Base-by-base conservation (phyloP, 2,888 invertebrate species). In the Eledona agricola region DNA sequence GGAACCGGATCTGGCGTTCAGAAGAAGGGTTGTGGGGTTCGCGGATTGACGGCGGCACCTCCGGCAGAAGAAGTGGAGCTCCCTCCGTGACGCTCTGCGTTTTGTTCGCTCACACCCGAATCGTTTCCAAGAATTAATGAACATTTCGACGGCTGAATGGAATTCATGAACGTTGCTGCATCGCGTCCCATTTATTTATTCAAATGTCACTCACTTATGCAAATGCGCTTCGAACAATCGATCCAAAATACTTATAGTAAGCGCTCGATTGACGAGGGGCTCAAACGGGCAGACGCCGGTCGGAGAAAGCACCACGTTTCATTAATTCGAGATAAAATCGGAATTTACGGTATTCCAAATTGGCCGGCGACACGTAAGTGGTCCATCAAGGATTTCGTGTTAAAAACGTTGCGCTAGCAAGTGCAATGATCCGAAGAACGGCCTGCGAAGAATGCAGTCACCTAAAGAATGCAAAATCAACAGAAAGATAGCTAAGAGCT, bases 401-500 rank as follows among this genome's bases (percentile, higher is more conserved):
- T 64, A 64, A 66, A 66, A 67, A 66, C 63, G 64, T 45, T 32
- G 55, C 38, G 45, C 59, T 45, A 56, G 55, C 53, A 66, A 70
- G 70, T 70, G 70, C 70, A 71, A 67, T 69, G 70, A 68, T 71
- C 70, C 65, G 66, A 62, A 66, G 69, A 67, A 66, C 63, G 68
- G 65, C 65, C 65, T 64, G 69, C 62, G 60, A 70, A 70, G 69
- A 70, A 70, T 70, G 70, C 70, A 71, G 70, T 67, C 70, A 64
- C 65, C 66, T 65, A 61, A 70, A 70, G 70, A 71, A 71, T 71
- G 70, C 70, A 70, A 71, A 69, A 70, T 70, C 69, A 66, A 68
- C 67, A 67, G 68, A 67, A 67, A 68, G 66, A 66, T 66, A 64
- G 64, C 63, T 56, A 55, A 65, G 62, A 62, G 55, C 51, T 47